Conservation (phyloP, 2,888 invertebrate species). For the Zaprionus obscuricornis region DNA sequence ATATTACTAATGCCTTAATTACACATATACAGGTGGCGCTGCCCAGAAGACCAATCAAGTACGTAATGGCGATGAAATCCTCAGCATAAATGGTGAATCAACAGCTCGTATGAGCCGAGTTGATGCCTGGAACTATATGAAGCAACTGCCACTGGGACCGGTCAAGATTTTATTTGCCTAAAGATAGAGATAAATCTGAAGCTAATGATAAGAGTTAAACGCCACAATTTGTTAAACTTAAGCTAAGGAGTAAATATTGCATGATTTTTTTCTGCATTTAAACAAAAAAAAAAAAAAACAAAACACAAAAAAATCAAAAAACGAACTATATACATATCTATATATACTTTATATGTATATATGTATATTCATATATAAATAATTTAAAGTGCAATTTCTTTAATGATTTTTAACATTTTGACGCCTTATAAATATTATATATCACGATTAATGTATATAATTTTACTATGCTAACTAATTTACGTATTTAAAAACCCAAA, state of each 20-base stretch:
- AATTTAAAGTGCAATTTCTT: conserved; percentile 54
- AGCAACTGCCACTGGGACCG: conserved; percentile 93
- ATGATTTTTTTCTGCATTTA: conserved; percentile 70
- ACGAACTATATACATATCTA: conserved; percentile 28
- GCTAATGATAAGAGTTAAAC: conserved; percentile 40
- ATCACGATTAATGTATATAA: conserved; percentile 57
- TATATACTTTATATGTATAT: conserved; percentile 21
- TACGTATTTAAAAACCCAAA: conserved; percentile 63
- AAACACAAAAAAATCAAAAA: conserved; percentile 47
- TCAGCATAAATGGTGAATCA: conserved; percentile 91
- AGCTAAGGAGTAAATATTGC: conserved; percentile 31
- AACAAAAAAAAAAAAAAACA: conserved; percentile 36
- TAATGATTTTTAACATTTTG: conserved; percentile 29
- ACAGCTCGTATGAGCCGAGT: conserved; percentile 94
- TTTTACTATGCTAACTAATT: conserved; percentile 65
- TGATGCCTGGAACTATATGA: conserved; percentile 97
- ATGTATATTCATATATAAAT: conserved; percentile 34
- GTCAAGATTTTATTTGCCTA: conserved; percentile 84
- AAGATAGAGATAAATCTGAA: conserved; percentile 18
- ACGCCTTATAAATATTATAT: conserved; percentile 4
- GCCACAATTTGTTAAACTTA: conserved; percentile 70
- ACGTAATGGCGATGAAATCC: conserved; percentile 93
- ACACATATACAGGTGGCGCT: conserved; percentile 88
- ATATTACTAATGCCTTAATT: neutral
- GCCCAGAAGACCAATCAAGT: conserved; percentile 94